Base-by-base conservation (phyloP, 1,140 invertebrate species). In the Caenorhabditis tropicalis region DNA sequence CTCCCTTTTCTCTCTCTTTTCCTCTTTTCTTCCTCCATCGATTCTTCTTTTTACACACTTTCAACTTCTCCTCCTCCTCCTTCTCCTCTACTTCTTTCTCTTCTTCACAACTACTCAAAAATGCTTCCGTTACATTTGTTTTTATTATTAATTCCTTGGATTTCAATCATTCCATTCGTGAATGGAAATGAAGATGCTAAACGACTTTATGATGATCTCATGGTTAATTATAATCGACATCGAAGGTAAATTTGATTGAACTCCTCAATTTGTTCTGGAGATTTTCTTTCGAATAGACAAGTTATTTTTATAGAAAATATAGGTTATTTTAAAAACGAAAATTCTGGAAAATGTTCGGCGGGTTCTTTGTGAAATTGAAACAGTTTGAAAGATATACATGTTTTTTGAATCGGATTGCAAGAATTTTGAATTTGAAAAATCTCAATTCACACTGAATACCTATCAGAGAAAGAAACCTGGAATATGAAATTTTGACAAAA, bases 181-280 rank as follows among this genome's bases (percentile, higher is more conserved):
- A 15, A 46, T 12, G 86, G 31, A 29, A 90, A 90, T 85, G 89
- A 90, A 49, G 88, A 90, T 86, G 89, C 89, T 0, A 90, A 90
- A 60, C 46, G 92, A 82, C 89, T 93, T 12, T 93, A 93, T 86
- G 92, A 93, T 86, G 97, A 99, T 92, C 93, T 99, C 56, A 93
- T 99, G 82, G 96, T 95, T 88, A 96, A 96, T 92, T 99, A 99
- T 92, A 98, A 99, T 93, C 94, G 96, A 86, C 94, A 84, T 39
- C 79, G 83, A 33, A 79, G 83, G 83, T 83, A 16, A 74, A 36
- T n/a, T n/a, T 27, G 29, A 58, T 27, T 0, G 2, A 24, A 31
- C 12, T 24, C 24, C 15, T 80, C 36, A 21, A 80, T 16, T 12
- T 0, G 10, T 16, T 10, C 5, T 80, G 16, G 27, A 24, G 46